Conservation (phyloP, 2,797 vertebrate species). For the Mormyrus hasselquistii region DNA sequence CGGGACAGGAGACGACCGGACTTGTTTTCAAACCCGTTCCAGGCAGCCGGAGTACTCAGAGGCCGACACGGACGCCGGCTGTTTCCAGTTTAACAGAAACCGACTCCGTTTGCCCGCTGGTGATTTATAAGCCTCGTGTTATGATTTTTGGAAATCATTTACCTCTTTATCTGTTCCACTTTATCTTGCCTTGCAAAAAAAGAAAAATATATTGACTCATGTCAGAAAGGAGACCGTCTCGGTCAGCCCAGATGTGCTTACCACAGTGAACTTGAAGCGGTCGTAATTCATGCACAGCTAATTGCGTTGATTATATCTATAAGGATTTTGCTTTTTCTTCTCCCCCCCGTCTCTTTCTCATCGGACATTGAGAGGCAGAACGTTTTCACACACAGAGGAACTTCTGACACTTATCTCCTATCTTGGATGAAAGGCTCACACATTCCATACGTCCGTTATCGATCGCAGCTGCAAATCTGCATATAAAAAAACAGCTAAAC, state of each 20-base stretch:
- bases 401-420: slow-evolving; percentile 15
- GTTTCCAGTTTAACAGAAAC: slow-evolving; percentile 13
- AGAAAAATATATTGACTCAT: not conserved
- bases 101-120: not conserved
- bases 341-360: not conserved
- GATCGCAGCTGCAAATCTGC: not conserved
- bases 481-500: not conserved
- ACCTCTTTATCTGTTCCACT: not conserved
- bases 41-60: not conserved
- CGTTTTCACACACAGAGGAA: not conserved
- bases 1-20: slow-evolving; percentile 3
- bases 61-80: not conserved
- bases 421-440: slow-evolving; percentile 38
- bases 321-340: not conserved
- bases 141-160: slow-evolving; percentile 9
- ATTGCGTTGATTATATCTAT: not conserved
- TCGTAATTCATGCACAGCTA: not conserved
- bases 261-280: not conserved
- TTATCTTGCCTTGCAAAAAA: slow-evolving; percentile 2
- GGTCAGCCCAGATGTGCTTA: not conserved
- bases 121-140: not conserved
- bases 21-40: slow-evolving; percentile 1
- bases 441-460: slow-evolving; percentile 19
- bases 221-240: not conserved
- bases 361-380: not conserved